Conservation (phyloP, 2,113 vertebrate genomes). For the Lichenostomus cassidix region DNA sequence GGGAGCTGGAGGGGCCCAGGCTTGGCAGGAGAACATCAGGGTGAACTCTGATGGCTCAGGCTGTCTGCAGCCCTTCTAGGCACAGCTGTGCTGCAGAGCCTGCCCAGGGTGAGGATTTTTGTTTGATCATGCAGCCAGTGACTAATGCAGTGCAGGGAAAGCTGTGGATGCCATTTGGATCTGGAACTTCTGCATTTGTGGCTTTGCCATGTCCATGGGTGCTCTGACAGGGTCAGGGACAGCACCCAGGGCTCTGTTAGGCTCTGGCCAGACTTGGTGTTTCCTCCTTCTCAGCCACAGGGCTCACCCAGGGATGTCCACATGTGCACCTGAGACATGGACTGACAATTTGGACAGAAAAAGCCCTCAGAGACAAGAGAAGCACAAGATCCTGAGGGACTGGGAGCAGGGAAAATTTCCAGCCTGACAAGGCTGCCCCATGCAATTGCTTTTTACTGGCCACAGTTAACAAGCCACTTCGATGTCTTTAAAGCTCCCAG, state of each 20-base stretch:
- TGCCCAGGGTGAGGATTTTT: not conserved
- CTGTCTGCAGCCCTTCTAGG: not conserved
- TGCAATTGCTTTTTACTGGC: not conserved
- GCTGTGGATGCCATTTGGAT: not conserved
- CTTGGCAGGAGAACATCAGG: not conserved
- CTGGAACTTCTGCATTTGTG: rapidly evolving
- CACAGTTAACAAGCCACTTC: not conserved
- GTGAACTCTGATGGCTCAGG: rapidly evolving
- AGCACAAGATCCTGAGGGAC: not conserved
- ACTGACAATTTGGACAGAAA: not conserved
- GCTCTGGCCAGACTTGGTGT: not conserved
- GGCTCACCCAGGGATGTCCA: not conserved
- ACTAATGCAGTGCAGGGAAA: not conserved
- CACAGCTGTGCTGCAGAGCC: not conserved
- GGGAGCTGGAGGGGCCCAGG: not conserved
- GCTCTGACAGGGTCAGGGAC: rapidly evolving
- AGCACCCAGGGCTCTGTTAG: not conserved
- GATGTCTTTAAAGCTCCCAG: not conserved
- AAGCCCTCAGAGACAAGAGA: not conserved
- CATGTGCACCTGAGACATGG: not conserved
- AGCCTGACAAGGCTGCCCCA: not conserved
- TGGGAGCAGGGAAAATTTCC: not conserved
- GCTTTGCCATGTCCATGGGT: not conserved
- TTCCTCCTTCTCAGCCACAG: not conserved
- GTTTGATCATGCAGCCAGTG: not conserved